Evolutionary conservation across 2,113 vertebrate genomes (phyloP), one percentile per base, ranked within the genome.

Genomic region (Erpornis zantholeuca): DNA sequence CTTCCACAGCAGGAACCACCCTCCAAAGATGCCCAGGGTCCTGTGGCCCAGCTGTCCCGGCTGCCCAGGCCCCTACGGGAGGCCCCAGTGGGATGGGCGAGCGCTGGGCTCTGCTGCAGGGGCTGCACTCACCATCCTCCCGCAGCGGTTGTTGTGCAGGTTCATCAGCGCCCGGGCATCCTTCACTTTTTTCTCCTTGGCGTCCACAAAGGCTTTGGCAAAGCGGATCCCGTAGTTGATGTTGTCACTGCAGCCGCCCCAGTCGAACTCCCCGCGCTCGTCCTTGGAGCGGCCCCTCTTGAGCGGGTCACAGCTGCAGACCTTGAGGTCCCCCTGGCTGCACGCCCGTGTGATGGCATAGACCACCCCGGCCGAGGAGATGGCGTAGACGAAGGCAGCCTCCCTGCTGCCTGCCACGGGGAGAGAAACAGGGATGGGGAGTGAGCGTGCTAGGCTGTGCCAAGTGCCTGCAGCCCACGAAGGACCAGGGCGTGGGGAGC

Each of bases 181-280:
- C 96, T 99, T 99, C 72, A 99, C 99, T 5, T 98, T 99, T 97
- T 98, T 98, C 97, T 99, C 99, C 98, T 99, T 99, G 96, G 99
- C 99, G 2, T 99, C 99, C 94, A 99, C 98, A 13, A 99, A 99
- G 81, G 98, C 98, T 96, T 99, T 99, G 94, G 99, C 99, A 36
- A 99, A 99, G 77, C 98, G 98, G 73, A 99, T 98, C 25, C 99
- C 99, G 3, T 99, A 99, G 98, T 99, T 98, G 95, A 99, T 99
- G 93, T 99, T 99, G 98, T 99, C 99, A 11, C 99, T 99, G 95
- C 99, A 99, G 96, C 99, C 99, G 1, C 99, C 99, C 99, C 99
- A 99, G 97, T 99, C 99, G 36, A 99, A 99, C 88, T 99, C 99
- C 68, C 99, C 99, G 54, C 98, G 97, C 17, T 98, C 98, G 23